A percentile compares a stretch with the other conserved stretches of the same genome.
Evolutionary conservation across 2,797 vertebrate species (phyloP).

Genomic region (Xenops minutus): DNA sequence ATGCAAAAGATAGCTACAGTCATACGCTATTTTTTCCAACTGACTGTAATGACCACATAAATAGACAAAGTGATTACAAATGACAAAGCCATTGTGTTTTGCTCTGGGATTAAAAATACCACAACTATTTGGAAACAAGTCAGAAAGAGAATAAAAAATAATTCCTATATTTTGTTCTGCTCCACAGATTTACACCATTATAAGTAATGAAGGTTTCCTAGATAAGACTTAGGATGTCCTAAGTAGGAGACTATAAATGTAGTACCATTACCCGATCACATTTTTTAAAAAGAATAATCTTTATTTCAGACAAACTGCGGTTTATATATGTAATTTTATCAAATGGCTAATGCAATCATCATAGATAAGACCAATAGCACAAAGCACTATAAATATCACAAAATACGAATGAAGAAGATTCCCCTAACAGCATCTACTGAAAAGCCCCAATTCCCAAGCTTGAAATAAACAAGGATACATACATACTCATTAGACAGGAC

Average conservation of each 20-base stretch:
- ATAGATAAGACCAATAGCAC: not conserved
- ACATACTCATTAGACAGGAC: not conserved
- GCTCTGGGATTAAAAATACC: not conserved
- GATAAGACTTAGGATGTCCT: not conserved
- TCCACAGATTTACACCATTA: not conserved
- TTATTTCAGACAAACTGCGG: not conserved
- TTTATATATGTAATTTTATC: not conserved
- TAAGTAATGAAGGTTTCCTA: not conserved
- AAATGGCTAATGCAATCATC: not conserved
- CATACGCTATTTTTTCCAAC: not conserved
- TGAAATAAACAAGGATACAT: not conserved
- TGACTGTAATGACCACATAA: not conserved
- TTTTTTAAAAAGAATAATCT: not conserved
- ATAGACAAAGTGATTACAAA: not conserved
- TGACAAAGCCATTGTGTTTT: not conserved
- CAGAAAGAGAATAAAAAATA: not conserved
- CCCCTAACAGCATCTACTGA: not conserved
- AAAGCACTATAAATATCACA: not conserved
- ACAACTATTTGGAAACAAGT: not conserved
- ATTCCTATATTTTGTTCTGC: not conserved
- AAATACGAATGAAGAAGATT: not conserved
- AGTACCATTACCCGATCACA: not conserved
- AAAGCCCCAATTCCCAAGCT: not conserved
- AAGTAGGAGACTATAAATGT: not conserved
- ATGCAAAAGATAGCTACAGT: rapidly evolving